Percentiles rank a stretch among this genome's conserved stretches.
These are phyloP conservation scores for Ispidina lecontei DNA, from an alignment of 2,797 vertebrate genomes.

Conservation along the genomic window DNA sequence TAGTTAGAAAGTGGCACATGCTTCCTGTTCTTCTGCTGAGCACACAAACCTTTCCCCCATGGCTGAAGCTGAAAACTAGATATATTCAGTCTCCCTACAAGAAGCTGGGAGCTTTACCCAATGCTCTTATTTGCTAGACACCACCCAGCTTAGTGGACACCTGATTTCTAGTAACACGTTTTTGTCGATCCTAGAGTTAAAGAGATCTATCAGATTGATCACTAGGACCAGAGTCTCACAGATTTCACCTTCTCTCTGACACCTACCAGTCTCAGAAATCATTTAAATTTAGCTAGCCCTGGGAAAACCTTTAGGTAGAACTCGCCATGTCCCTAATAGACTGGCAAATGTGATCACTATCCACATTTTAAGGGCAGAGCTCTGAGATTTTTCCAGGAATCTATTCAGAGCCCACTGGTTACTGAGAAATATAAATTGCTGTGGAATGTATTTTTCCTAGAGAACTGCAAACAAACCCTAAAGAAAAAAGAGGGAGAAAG, in stretches of 20 bases:
- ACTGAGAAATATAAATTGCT: neutral
- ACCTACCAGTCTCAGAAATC: neutral
- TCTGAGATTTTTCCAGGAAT: neutral
- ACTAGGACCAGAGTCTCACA: neutral
- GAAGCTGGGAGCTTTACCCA: neutral
- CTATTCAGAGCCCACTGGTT: neutral
- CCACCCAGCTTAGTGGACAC: neutral
- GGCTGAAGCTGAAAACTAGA: neutral
- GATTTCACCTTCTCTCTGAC: slow-evolving; percentile 33
- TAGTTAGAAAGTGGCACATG: slow-evolving; percentile 72
- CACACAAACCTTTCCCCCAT: neutral
- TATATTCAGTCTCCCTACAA: neutral
- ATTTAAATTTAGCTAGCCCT: neutral
- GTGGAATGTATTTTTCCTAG: neutral
- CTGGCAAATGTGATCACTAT: neutral
- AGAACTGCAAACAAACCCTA: neutral
- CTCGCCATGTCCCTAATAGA: neutral
- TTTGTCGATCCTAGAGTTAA: neutral
- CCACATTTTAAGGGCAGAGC: neutral
- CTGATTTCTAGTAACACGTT: neutral
- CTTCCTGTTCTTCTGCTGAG: slow-evolving; percentile 81
- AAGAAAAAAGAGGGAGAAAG: neutral
- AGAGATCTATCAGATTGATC: fast-evolving
- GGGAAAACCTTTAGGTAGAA: neutral
- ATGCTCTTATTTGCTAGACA: neutral